Evolutionary conservation across 2,888 invertebrate genomes (phyloP).

Genomic region (Rhamnusium bicolor): DNA sequence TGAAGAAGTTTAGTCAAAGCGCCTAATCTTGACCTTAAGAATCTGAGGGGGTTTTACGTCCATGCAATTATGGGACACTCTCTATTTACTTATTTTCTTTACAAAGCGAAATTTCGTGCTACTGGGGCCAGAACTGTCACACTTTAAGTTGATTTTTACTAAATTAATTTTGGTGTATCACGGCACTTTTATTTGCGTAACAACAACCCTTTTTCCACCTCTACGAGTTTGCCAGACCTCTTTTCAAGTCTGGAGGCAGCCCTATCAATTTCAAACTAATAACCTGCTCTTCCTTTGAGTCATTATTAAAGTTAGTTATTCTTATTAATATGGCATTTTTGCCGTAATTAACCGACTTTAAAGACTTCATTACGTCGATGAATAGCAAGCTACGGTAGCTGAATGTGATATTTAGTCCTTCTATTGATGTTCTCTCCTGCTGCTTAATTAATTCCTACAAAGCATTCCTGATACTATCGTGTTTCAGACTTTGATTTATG

Average conservation of each 20-base stretch:
- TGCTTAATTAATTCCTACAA: slow-evolving; percentile 59
- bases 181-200: background rate
- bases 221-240: background rate
- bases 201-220: background rate
- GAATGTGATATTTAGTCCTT: slow-evolving; percentile 48
- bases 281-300: slow-evolving; percentile 47
- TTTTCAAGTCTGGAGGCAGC: background rate
- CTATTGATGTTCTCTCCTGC: slow-evolving; percentile 51
- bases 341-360: slow-evolving; percentile 56
- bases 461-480: slow-evolving; percentile 55
- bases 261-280: slow-evolving; percentile 36
- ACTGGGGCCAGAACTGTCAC: no score
- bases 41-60: no score
- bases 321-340: slow-evolving; percentile 56
- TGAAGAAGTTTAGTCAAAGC: no score
- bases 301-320: slow-evolving; percentile 56
- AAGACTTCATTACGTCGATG: slow-evolving; percentile 57
- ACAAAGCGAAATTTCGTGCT: no score
- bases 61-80: no score
- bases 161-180: background rate
- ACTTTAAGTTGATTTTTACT: no score
- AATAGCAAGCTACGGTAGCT: slow-evolving; percentile 41
- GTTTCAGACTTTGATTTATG: slow-evolving; percentile 54
- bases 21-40: no score
- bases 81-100: no score